A percentile compares a stretch with the other conserved stretches of the same genome.
These are phyloP conservation scores for Mylabris phalerata DNA, from an alignment of 1,140 invertebrate species.

Conservation along the genomic window DNA sequence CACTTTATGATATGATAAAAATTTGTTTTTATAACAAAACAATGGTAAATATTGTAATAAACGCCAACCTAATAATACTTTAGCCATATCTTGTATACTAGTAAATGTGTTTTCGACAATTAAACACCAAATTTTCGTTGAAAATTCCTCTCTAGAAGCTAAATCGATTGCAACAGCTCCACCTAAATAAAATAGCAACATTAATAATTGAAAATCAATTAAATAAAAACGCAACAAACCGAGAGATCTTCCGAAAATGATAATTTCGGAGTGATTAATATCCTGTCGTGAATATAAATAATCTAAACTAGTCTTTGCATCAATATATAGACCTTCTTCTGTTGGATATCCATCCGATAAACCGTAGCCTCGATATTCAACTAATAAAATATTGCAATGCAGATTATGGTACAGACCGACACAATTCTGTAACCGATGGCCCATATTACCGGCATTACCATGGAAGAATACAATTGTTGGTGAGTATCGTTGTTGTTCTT, in stretches of 20 bases:
- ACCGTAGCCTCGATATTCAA: constrained; percentile 93
- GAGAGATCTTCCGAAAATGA: constrained; percentile 89
- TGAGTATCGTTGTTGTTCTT: constrained; percentile 52
- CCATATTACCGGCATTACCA: constrained; percentile 95
- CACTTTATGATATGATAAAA: constrained; percentile 64
- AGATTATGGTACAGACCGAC: constrained; percentile 72
- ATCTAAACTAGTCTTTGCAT: constrained; percentile 81
- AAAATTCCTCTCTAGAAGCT: constrained; percentile 63
- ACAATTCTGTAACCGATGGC: constrained; percentile 75
- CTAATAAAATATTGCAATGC: constrained; percentile 78
- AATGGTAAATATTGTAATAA: constrained; percentile 65
- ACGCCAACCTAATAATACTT: constrained; percentile 61
- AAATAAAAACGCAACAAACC: constrained; percentile 45
- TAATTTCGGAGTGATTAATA: constrained; percentile 76
- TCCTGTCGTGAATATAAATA: constrained; percentile 74
- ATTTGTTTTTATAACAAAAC: constrained; percentile 79
- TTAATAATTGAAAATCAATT: not conserved
- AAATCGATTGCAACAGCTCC: constrained; percentile 63
- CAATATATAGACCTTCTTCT: constrained; percentile 80
- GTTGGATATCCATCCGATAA: constrained; percentile 82
- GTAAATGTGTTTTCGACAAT: constrained; percentile 95
- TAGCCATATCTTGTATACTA: constrained; percentile 89
- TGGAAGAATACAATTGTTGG: constrained; percentile 88
- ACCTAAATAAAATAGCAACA: constrained; percentile 28
- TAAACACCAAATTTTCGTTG: constrained; percentile 71